Evolutionary conservation across 2,113 vertebrate species (phyloP).

Genomic region (Anhinga rufa): DNA sequence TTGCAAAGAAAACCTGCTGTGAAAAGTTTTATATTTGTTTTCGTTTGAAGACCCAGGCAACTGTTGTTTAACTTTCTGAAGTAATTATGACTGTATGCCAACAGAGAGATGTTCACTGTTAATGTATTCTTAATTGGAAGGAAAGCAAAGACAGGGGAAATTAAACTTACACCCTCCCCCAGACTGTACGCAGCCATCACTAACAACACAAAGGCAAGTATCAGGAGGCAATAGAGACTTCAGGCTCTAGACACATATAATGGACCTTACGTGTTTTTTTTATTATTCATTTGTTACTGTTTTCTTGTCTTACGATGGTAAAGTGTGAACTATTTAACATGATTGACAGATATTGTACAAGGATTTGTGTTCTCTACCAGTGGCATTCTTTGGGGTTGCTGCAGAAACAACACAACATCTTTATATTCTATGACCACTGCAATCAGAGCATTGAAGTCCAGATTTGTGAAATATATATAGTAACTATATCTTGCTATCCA

Average conservation of each 20-base stretch:
- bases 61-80: slow-evolving; percentile 55
- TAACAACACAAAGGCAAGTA: neutral
- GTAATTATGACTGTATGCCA: slow-evolving; percentile 63
- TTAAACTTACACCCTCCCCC: slow-evolving; percentile 30
- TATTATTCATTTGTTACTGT: neutral
- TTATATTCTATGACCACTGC: neutral
- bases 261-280: neutral
- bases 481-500: neutral
- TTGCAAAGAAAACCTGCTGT: slow-evolving; percentile 50
- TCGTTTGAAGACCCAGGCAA: slow-evolving; percentile 60
- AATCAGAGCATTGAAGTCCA: neutral
- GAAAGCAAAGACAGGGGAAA: slow-evolving; percentile 62
- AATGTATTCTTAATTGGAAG: slow-evolving; percentile 68
- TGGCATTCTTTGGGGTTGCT: neutral
- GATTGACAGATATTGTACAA: neutral
- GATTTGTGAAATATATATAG: neutral
- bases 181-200: neutral
- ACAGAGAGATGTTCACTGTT: slow-evolving; percentile 62
- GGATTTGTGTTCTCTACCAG: neutral
- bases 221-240: neutral
- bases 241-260: neutral
- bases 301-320: neutral
- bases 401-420: neutral
- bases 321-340: neutral
- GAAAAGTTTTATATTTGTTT: slow-evolving; percentile 59